Conservation (phyloP, 2,888 invertebrate genomes). For the Bembecia ichneumoniformis region DNA sequence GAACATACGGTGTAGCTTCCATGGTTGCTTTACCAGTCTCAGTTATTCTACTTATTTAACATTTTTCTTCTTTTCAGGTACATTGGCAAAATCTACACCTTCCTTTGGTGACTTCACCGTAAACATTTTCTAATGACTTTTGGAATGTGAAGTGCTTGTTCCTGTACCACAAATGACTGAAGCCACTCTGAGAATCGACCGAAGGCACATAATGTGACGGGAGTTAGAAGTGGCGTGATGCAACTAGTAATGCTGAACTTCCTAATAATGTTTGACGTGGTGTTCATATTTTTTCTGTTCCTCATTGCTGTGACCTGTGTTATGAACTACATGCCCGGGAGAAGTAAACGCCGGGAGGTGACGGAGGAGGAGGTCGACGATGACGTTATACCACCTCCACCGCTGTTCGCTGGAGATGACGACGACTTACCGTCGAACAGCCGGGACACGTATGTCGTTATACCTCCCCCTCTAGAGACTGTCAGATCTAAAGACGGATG, state of each 20-base stretch:
- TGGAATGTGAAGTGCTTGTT: neutral
- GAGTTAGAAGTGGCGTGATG: conserved; percentile 71
- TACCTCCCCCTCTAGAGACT: conserved; percentile 55
- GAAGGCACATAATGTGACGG: conserved; percentile 52
- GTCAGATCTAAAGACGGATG: conserved; percentile 55
- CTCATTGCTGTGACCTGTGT: conserved; percentile 87
- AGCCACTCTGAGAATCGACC: neutral
- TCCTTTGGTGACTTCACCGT: neutral
- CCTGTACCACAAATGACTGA: neutral
- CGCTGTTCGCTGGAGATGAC: conserved; percentile 53
- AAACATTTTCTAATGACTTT: neutral
- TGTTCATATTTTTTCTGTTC: conserved; percentile 89
- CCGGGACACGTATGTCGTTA: conserved; percentile 65
- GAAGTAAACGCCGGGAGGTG: conserved; percentile 57
- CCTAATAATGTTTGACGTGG: conserved; percentile 89
- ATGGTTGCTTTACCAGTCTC: too few species aligned
- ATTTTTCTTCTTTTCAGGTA: neutral
- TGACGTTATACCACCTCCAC: conserved; percentile 67
- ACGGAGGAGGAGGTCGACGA: conserved; percentile 60
- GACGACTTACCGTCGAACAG: conserved; percentile 33
- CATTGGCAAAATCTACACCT: neutral
- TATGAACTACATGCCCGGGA: conserved; percentile 84
- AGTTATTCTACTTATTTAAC: too few species aligned
- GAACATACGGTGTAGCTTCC: too few species aligned
- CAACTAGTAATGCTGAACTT: conserved; percentile 89